Conservation (phyloP, 2,888 invertebrate species). For the Stenchaetothrips biformis region DNA sequence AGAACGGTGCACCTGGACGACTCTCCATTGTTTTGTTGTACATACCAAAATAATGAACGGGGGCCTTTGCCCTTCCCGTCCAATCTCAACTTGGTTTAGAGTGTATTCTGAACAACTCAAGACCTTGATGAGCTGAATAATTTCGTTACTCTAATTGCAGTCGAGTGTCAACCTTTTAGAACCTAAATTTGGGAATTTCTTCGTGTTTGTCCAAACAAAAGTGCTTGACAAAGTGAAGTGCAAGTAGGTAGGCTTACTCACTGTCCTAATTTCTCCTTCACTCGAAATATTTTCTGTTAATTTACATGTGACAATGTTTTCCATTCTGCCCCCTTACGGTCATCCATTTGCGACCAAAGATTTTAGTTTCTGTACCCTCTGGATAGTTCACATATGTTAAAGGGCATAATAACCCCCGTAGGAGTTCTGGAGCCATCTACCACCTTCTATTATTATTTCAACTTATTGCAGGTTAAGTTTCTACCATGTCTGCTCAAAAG, state of each 20-base stretch:
- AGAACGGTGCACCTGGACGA: background rate
- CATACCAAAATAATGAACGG: background rate
- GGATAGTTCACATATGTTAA: background rate
- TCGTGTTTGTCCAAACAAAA: background rate
- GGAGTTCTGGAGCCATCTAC: background rate
- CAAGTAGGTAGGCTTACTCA: background rate
- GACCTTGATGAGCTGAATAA: no score
- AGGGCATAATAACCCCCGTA: background rate
- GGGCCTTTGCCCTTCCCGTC: background rate
- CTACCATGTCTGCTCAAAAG: slow-evolving; percentile 37
- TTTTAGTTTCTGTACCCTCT: background rate
- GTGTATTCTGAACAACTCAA: no score
- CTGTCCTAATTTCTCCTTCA: background rate
- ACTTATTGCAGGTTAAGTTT: background rate
- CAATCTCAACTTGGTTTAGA: no score
- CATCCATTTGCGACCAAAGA: background rate
- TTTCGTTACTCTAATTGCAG: no score
- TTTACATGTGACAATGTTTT: background rate
- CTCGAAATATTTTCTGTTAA: background rate
- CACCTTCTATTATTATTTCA: background rate
- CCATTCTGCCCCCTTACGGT: background rate
- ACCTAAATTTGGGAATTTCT: no score
- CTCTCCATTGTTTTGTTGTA: background rate
- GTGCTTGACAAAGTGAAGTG: background rate
- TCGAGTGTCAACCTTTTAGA: no score